phyloP scores from a whole-genome alignment of 2,797 vertebrate genomes.

The Botia almorhae region DNA sequence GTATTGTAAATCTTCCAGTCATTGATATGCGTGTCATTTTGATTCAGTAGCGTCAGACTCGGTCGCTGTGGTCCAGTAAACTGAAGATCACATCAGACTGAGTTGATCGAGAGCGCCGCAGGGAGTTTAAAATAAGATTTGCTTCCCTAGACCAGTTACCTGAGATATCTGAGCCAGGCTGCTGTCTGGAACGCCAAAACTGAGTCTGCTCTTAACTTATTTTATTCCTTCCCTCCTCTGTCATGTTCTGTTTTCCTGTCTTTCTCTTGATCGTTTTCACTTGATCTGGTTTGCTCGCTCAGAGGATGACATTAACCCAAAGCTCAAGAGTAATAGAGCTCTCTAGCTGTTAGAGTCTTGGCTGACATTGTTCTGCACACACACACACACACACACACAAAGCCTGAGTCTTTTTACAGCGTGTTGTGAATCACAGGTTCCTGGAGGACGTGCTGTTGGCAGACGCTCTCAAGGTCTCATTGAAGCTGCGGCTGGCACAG shows the following conservation, averaged over 20 bases:
- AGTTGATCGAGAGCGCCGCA: constrained; percentile 2
- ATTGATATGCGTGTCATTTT: neutral
- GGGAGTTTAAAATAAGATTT: constrained; percentile 19
- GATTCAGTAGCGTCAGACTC: neutral
- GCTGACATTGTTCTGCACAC: constrained; percentile 76
- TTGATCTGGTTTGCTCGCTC: constrained; percentile 47
- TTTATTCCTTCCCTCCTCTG: constrained; percentile 30
- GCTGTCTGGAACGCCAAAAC: constrained; percentile 39
- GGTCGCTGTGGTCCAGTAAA: neutral
- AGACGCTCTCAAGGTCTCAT: constrained; percentile 77
- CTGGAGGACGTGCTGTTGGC: constrained; percentile 68
- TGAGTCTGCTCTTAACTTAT: constrained; percentile 30
- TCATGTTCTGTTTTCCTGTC: constrained; percentile 48
- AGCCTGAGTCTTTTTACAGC: constrained; percentile 69
- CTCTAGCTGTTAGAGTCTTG: constrained; percentile 76
- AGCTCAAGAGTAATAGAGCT: constrained; percentile 73
- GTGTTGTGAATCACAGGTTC: constrained; percentile 72
- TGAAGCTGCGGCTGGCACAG: constrained; percentile 54
- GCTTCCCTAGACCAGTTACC: constrained; percentile 11
- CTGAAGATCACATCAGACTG: constrained; percentile 19
- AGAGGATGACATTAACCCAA: constrained; percentile 73
- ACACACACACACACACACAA: constrained; percentile 46
- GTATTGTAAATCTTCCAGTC: neutral
- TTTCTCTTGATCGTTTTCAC: constrained; percentile 51
- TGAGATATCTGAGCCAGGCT: constrained; percentile 1